Evolutionary conservation across 2,888 invertebrate genomes (phyloP), one percentile per base, ranked within the genome.

Genomic region (Mythimna lalbum): DNA sequence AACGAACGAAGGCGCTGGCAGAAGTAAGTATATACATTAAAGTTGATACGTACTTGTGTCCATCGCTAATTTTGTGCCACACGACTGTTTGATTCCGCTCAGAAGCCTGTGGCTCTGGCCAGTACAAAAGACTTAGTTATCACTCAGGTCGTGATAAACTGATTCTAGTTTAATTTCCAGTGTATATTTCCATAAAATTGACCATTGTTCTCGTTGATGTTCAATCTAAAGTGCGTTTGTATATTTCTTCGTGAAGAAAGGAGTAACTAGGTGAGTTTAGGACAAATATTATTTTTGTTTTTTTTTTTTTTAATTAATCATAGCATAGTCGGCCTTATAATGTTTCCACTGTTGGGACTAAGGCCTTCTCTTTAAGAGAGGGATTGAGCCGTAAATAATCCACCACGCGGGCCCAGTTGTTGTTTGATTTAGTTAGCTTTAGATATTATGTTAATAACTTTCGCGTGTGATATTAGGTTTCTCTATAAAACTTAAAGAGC

Each of bases 181-280:
- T 63, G 72, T 36, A 78, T 57, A 81, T 82, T 82, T 63, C 69
- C 76, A 73, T 74, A 52, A 84, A 82, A 84, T 84, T 27, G 53
- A 64, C 64, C 63, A 82, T 84, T 84, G 84, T 82, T 77, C 52
- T 55, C n/a, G 43, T 63, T 73, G 1, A 62, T 69, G 23, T 60
- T 61, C 33, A 43, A 47, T 73, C 21, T 27, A 19, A 49, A 63
- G 59, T 60, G 71, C 12, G 21, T 68, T 27, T 21, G 4, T 4
- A 7, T 27, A 52, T 21, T 23, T 10, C 52, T 53, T 61, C 39
- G 31, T 53, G 14, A 7, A 65, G 21, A n/a, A 39, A 39, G 36
- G 55, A 49, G 67, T 71, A 43, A 19, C 43, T 43, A 33, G 31
- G 67, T 63, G 23, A 73, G 73, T 68, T 27, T 5, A 19, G 52